phyloP scores from a whole-genome alignment of 2,113 vertebrate genomes.

The Ophiodon elongatus region DNA sequence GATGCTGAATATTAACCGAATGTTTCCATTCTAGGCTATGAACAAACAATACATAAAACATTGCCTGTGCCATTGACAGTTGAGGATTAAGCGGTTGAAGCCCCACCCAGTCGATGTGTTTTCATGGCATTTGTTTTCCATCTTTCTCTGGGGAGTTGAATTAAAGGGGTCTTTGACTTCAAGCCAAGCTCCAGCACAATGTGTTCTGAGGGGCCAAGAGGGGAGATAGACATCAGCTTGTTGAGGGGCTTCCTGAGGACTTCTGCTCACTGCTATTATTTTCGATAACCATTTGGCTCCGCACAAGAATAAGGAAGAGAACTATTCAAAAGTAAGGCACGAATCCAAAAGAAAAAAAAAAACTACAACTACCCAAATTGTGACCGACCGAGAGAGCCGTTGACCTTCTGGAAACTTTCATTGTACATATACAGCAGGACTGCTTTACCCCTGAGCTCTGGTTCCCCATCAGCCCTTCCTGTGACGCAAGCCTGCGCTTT shows the following conservation, averaged over 20 bases:
- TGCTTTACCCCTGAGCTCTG: conserved; percentile 43
- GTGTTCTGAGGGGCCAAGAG: conserved; percentile 61
- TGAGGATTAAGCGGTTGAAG: conserved; percentile 40
- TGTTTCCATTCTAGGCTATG: conserved; percentile 24
- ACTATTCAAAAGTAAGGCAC: conserved; percentile 43
- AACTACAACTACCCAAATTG: neutral
- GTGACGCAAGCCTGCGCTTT: conserved; percentile 62
- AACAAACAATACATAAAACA: conserved; percentile 17
- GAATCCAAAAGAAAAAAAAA: conserved; percentile 11
- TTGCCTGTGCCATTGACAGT: conserved; percentile 4
- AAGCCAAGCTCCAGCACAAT: conserved; percentile 65
- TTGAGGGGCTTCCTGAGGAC: conserved; percentile 70
- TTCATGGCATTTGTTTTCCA: conserved; percentile 71
- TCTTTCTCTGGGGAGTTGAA: conserved; percentile 61
- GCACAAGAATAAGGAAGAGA: conserved; percentile 36
- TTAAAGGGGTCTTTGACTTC: conserved; percentile 66
- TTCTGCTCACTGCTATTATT: conserved; percentile 46
- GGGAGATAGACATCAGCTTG: conserved; percentile 64
- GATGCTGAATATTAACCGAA: conserved; percentile 25
- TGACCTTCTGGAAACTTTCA: conserved; percentile 72
- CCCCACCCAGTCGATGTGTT: conserved; percentile 64
- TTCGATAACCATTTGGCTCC: conserved; percentile 55
- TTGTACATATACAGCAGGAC: conserved; percentile 49
- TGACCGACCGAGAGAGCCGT: conserved; percentile 7
- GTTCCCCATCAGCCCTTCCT: conserved; percentile 68